Evolutionary conservation across 1,140 invertebrate genomes (phyloP), one percentile per base, ranked within the genome.

Genomic region (Telenomus remus): DNA sequence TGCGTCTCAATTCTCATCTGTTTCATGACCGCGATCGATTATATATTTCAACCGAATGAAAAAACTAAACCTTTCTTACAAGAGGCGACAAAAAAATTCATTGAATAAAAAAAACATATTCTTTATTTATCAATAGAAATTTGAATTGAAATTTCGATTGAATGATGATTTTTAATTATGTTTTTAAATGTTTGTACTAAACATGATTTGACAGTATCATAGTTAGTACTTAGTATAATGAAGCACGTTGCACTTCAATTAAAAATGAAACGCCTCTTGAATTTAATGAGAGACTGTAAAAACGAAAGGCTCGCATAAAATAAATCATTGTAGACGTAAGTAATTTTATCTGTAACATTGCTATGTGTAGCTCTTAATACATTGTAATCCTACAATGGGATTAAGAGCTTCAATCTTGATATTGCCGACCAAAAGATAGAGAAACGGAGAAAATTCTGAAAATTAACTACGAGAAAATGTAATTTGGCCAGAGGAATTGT

Each of bases 351-450:
- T 70, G 46, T 46, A 69, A 76, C 46, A 63, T 63, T 65, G 46
- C 66, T 43, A 65, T 76, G 60, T 60, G 60, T 54, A 70, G 60
- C 65, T 76, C 74, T 68, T 77, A 72, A 72, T 77, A 72, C 68
- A 72, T 64, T 68, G 74, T 77, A 72, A 77, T 77, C 74, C 74
- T 69, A 68, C 74, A 77, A 72, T 59, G 74, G 63, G 63, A 71
- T 76, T 68, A 76, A 76, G 68, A 55, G 74, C 74, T 76, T 57
- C 74, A 76, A 71, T 76, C 68, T 76, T 63, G 61, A 71, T 70
- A 76, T 71, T 66, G 60, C 74, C 53, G 43, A 69, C 60, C 60
- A 42, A 49, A 76, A 76, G 51, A 65, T 60, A 61, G 49, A 69
- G 48, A 42, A 48, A 54, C 48, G 44, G 72, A 70, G 66, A 70